Evolutionary conservation across 2,113 vertebrate genomes (phyloP), one percentile per base, ranked within the genome.

Genomic region (Gobio gobio): DNA sequence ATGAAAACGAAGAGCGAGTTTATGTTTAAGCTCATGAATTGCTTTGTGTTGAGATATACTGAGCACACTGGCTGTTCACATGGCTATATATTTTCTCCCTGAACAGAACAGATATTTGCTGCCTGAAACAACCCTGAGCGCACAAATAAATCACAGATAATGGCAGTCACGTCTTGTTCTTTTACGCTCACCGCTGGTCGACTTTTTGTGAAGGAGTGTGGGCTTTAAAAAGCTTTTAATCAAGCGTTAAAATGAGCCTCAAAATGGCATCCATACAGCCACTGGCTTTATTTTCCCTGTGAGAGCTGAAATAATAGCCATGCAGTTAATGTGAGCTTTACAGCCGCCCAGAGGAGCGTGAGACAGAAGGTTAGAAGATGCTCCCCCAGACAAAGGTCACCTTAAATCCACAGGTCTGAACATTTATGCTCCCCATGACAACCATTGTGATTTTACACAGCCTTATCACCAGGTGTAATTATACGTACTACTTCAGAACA

Each of bases 321-420:
- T 36, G 58, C 74, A 63, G 79, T 86, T 89, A 74, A 89, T 88
- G 89, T 77, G 83, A 82, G 86, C 73, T 92, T 93, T 91, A 92
- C 90, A 84, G 88, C 87, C 84, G 81, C 45, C 66, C 78, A 81
- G 89, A 87, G 82, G 86, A 83, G 51, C 66, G 85, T 78, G 63
- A 86, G 82, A 80, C 84, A 47, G 74, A 29, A 26, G 84, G 85
- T 73, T 74, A 85, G 76, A 79, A 82, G 85, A 85, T 90, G 78
- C 47, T 88, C 89, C 83, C 76, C 84, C 87, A 82, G 88, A 90
- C 54, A 16, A 83, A 85, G 83, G 86, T 90, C 87, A 88, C 68
- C 89, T 86, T 89, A 90, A 91, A 90, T 90, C 86, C 83, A 87
- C 82, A 87, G 83, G 89, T 93, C 88, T 86, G 78, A 29, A n/a